A percentile compares a stretch with the other conserved stretches of the same genome.
Conservation (phyloP, 2,113 vertebrate genomes). For the Clarias batrachus region DNA sequence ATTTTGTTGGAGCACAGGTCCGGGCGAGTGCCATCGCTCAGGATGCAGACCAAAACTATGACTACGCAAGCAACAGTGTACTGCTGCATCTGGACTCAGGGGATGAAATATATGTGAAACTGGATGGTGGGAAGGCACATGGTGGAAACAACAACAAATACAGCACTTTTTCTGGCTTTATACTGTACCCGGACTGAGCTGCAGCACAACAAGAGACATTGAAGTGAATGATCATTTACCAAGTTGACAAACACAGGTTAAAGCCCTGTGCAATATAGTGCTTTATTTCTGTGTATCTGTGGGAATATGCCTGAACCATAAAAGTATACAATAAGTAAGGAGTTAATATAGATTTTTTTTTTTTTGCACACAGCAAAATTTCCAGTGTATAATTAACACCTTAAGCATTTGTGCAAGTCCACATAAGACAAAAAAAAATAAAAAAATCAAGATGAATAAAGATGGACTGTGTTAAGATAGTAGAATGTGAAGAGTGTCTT, state of each 20-base stretch:
- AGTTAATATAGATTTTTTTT: neutral
- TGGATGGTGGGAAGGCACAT: conserved; percentile 91
- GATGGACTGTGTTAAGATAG: neutral
- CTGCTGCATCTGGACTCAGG: conserved; percentile 90
- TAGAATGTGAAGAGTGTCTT: neutral
- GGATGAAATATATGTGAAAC: conserved; percentile 90
- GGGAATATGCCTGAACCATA: neutral
- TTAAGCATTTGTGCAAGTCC: neutral
- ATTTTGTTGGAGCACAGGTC: conserved; percentile 70
- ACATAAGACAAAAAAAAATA: neutral
- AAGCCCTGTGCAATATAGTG: neutral
- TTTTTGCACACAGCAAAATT: neutral
- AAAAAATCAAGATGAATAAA: neutral
- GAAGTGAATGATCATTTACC: neutral
- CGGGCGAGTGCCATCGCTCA: conserved; percentile 91
- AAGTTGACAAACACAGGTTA: conserved; percentile 17
- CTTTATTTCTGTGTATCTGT: conserved; percentile 17
- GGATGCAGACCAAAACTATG: conserved; percentile 92
- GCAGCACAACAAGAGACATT: neutral
- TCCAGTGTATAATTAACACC: neutral
- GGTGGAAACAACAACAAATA: conserved; percentile 96
- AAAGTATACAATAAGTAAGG: conserved; percentile 1
- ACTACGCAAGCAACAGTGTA: conserved; percentile 91
- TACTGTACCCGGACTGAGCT: conserved; percentile 86
- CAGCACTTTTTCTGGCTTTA: conserved; percentile 95